phyloP scores from a whole-genome alignment of 2,888 invertebrate species.

The Tetragonisca angustula region DNA sequence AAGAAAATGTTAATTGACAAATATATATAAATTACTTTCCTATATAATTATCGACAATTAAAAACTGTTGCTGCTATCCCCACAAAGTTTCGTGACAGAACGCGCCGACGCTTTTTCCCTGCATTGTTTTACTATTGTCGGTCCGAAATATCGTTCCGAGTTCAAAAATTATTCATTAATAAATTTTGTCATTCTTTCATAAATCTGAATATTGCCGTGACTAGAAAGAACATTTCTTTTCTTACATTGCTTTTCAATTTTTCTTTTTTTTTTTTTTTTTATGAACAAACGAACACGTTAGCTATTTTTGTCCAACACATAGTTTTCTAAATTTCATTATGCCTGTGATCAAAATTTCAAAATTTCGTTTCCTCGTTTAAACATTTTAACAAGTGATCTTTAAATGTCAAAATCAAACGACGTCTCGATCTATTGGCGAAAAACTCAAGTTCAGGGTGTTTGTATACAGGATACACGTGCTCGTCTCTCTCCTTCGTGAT shows the following conservation, averaged over 20 bases:
- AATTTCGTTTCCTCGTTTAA: slow-evolving; percentile 36
- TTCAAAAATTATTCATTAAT: background rate
- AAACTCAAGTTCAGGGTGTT: slow-evolving; percentile 2
- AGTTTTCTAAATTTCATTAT: background rate
- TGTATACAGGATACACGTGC: slow-evolving; percentile 25
- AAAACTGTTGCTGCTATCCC: slow-evolving; percentile 9
- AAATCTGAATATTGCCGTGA: background rate
- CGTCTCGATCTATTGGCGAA: background rate
- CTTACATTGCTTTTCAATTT: background rate
- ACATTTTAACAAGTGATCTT: slow-evolving; percentile 43
- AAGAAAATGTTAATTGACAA: slow-evolving; percentile 26
- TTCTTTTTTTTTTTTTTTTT: background rate
- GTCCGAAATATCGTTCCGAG: background rate
- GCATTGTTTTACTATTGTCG: background rate
- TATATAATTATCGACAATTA: slow-evolving; percentile 23
- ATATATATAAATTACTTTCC: slow-evolving; percentile 41
- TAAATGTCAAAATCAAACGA: background rate
- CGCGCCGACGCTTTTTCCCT: slow-evolving; percentile 30
- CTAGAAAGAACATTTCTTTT: background rate
- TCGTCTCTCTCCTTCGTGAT: slow-evolving; percentile 20
- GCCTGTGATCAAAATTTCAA: background rate
- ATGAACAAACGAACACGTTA: background rate
- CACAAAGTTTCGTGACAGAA: slow-evolving; percentile 25
- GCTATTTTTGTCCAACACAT: background rate
- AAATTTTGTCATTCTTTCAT: background rate